These are phyloP conservation scores for Eupeodes latifasciatus DNA, from an alignment of 2,888 invertebrate species.

Conservation along the genomic window DNA sequence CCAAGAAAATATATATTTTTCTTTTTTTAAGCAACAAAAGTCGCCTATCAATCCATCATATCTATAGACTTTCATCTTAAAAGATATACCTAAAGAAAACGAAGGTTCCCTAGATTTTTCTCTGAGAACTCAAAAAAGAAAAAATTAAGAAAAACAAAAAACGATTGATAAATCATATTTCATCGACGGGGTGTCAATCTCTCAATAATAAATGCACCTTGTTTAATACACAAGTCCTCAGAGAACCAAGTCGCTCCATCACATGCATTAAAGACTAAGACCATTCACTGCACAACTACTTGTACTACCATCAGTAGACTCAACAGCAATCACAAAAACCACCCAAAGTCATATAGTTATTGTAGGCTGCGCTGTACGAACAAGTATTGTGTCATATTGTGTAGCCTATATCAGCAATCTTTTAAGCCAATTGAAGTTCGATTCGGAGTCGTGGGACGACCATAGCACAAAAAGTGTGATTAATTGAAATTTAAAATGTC, in stretches of 20 bases:
- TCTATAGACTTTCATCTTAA: slow-evolving; percentile 18
- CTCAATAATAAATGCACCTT: slow-evolving; percentile 66
- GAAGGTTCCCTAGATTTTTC: background rate
- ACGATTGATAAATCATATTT: slow-evolving; percentile 73
- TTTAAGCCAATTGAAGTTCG: slow-evolving; percentile 11
- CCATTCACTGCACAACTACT: background rate
- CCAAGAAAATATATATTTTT: background rate
- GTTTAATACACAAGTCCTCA: slow-evolving; percentile 49
- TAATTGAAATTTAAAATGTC: slow-evolving; percentile 76
- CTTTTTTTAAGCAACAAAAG: slow-evolving; percentile 8
- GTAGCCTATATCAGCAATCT: slow-evolving; percentile 23
- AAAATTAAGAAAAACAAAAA: slow-evolving; percentile 19
- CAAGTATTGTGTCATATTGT: background rate
- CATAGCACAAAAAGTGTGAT: slow-evolving; percentile 72
- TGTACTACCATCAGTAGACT: background rate
- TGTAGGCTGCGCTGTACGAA: too few species aligned
- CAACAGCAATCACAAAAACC: slow-evolving; percentile 2
- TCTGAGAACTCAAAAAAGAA: slow-evolving; percentile 30
- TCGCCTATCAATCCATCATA: background rate
- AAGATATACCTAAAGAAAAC: background rate
- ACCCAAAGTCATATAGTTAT: background rate
- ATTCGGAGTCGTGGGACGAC: slow-evolving; percentile 62
- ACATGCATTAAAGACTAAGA: background rate
- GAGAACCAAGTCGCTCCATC: slow-evolving; percentile 40
- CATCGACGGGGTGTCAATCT: slow-evolving; percentile 67